Percentiles rank a stretch among this genome's conserved stretches.
Evolutionary conservation across 2,797 vertebrate species (phyloP).

Genomic region (Sebastes minor): DNA sequence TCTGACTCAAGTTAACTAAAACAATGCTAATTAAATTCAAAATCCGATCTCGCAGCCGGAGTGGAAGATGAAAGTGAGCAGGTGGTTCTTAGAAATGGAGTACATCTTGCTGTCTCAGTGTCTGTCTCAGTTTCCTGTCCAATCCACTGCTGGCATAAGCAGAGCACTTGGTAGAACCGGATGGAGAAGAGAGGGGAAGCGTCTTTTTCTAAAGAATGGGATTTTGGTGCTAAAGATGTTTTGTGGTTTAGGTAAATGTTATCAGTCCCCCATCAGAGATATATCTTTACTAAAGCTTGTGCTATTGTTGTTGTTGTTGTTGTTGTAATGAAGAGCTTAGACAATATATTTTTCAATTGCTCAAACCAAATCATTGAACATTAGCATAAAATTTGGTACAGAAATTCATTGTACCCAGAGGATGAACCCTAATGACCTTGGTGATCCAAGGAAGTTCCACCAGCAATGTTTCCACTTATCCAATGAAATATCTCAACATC

Average conservation of each 20-base stretch:
- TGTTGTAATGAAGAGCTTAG: neutral
- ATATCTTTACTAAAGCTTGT: neutral
- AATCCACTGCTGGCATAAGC: slow-evolving; percentile 8
- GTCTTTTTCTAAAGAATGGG: neutral
- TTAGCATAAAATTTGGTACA: neutral
- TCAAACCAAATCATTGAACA: neutral
- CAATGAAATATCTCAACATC: neutral
- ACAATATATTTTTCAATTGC: neutral
- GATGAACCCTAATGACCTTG: neutral
- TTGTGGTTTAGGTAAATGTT: neutral
- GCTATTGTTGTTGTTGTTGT: neutral
- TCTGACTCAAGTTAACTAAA: slow-evolving; percentile 16
- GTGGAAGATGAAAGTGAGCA: slow-evolving; percentile 10
- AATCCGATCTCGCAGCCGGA: neutral
- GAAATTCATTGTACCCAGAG: neutral
- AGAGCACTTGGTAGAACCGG: neutral
- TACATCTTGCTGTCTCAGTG: neutral
- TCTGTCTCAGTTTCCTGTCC: slow-evolving; percentile 11
- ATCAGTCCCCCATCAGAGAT: neutral
- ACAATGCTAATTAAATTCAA: slow-evolving; percentile 4
- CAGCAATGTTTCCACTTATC: neutral
- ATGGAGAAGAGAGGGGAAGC: neutral
- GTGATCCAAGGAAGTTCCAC: neutral
- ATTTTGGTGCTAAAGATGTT: neutral
- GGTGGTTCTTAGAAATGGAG: slow-evolving; percentile 1